Evolutionary conservation across 1,140 invertebrate species (phyloP).

Genomic region (Phenacoccus solenopsis): DNA sequence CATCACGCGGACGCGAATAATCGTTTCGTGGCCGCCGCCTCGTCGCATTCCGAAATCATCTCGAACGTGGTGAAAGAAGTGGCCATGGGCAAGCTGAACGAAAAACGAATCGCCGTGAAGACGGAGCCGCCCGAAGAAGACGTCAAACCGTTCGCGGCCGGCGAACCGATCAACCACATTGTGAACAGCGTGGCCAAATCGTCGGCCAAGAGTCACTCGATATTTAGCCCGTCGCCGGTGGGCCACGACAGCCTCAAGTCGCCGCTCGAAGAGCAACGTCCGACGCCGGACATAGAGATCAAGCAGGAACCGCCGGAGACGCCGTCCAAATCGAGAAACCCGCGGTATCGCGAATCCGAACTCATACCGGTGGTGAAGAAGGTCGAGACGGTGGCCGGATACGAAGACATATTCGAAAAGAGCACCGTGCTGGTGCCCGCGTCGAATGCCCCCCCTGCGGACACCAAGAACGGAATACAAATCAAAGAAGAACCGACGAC

Average conservation of each 20-base stretch:
- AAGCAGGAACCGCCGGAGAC: constrained; percentile 21
- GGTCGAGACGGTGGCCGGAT: neutral
- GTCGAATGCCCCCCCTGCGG: neutral
- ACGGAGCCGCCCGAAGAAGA: neutral
- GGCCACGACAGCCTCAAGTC: constrained; percentile 17
- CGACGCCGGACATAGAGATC: constrained; percentile 29
- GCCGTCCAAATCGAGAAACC: constrained; percentile 23
- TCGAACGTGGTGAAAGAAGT: constrained; percentile 24
- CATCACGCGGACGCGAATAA: neutral
- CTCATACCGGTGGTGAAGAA: neutral
- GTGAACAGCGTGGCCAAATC: neutral
- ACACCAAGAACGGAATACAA: neutral
- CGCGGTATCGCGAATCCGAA: neutral
- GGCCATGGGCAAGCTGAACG: constrained; percentile 22
- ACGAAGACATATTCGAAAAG: neutral
- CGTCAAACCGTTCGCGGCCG: neutral
- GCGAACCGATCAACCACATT: neutral
- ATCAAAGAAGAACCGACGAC: constrained; percentile 2
- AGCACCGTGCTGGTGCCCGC: neutral
- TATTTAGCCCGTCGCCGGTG: constrained; percentile 39
- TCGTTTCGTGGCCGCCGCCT: neutral
- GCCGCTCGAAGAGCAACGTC: constrained; percentile 22
- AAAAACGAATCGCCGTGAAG: constrained; percentile 8
- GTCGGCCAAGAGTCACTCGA: constrained; percentile 26
- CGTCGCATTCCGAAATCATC: constrained; percentile 23